A percentile compares a stretch with the other conserved stretches of the same genome.
phyloP scores from a whole-genome alignment of 2,113 vertebrate genomes.

The Gnathonemus echidnorhynchus region DNA sequence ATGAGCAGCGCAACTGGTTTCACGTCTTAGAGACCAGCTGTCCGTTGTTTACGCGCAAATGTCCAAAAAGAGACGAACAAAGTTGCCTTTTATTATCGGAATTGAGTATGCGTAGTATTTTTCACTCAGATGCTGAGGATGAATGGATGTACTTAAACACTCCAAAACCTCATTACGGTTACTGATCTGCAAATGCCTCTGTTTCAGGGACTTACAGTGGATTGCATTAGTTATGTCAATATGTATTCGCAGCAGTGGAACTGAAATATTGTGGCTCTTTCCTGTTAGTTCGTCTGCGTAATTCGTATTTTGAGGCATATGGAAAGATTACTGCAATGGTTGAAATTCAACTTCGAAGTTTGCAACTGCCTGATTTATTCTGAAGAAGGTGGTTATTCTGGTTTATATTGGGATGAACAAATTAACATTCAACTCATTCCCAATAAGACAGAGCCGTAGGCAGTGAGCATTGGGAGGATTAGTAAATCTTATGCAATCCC shows the following conservation, averaged over 20 bases:
- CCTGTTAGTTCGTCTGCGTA: background rate
- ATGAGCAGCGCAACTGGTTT: background rate
- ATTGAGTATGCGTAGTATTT: background rate
- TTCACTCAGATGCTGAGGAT: background rate
- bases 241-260: background rate
- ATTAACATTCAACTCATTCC: background rate
- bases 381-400: background rate
- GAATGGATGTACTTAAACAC: background rate
- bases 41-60: background rate
- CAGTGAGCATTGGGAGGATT: background rate
- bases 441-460: background rate
- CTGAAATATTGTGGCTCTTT: background rate
- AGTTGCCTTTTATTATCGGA: background rate
- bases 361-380: background rate
- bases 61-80: background rate
- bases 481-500: conserved; percentile 6
- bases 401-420: background rate
- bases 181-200: background rate
- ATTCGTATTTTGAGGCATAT: background rate
- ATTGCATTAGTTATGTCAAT: background rate
- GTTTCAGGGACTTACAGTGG: background rate
- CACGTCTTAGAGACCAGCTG: background rate
- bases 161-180: background rate
- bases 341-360: background rate
- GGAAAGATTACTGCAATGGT: background rate